phyloP scores from a whole-genome alignment of 30 jellyfish, hydroid and myxozoan species.

The Catostylus mosaicus region DNA sequence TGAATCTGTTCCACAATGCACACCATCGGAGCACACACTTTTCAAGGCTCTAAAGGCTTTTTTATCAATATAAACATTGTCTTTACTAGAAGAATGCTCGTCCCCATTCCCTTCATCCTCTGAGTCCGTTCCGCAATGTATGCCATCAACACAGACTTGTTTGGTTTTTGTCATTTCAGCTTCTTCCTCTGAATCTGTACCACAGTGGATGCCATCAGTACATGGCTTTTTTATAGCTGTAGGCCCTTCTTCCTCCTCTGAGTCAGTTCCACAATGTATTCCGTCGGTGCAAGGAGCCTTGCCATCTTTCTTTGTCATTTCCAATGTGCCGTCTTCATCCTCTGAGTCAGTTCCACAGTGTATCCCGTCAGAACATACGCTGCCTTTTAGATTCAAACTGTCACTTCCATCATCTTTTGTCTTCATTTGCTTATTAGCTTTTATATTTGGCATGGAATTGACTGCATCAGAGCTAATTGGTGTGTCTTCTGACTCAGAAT shows the following conservation, averaged over 20 bases:
- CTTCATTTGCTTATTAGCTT: neutral
- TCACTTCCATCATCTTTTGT: neutral
- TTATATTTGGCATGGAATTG: neutral
- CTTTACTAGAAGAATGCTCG: neutral
- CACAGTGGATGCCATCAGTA: slow-evolving; percentile 71
- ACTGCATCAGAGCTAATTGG: neutral
- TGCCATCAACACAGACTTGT: slow-evolving; percentile 45
- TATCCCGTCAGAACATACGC: slow-evolving; percentile 43
- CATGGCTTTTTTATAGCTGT: slow-evolving; percentile 12
- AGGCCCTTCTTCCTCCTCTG: slow-evolving; percentile 52
- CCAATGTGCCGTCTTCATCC: slow-evolving; percentile 1
- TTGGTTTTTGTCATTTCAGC: neutral
- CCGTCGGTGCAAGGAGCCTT: slow-evolving; percentile 63
- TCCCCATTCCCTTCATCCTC: slow-evolving; percentile 30
- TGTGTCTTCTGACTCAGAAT: slow-evolving; percentile 50
- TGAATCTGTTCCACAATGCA: slow-evolving; percentile 84
- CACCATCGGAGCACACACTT: slow-evolving; percentile 60
- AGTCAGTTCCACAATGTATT: slow-evolving; percentile 78
- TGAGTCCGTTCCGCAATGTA: slow-evolving; percentile 38
- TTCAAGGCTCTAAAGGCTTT: neutral
- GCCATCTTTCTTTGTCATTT: neutral
- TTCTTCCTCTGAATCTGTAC: slow-evolving; percentile 67
- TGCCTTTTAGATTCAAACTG: neutral
- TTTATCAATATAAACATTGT: neutral
- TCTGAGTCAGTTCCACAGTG: slow-evolving; percentile 78